Evolutionary conservation across 1,140 invertebrate species (phyloP), one percentile per base, ranked within the genome.

Genomic region (Lepidurus arcticus): DNA sequence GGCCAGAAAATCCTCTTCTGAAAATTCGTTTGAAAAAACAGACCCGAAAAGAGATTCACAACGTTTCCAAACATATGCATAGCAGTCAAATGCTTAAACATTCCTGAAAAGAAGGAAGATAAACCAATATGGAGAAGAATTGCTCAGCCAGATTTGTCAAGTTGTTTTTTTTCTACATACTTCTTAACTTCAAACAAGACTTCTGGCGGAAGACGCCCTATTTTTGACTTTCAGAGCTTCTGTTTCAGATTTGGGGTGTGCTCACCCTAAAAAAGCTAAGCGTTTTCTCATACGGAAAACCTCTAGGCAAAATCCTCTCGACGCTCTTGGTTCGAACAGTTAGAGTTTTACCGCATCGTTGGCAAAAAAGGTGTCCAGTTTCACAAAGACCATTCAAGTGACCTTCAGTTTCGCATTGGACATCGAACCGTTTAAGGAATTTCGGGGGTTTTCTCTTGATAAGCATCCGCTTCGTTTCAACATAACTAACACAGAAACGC

Each of bases 191-290:
- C n/a, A 4, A 65, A 65, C n/a, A 65, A 65, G 53, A 65, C 53
- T 65, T 65, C 53, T 65, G 53, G 53, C 53, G 53, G 53, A 65
- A 65, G 53, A 65, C 53, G 53, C 8, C 53, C 53, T 65, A 65
- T 65, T 65, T 65, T 65, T 65, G n/a, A 65, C 53, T 65, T 65
- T 34, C 34, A 34, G 34, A 3, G 34, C 4, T 34, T 34, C 34
- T 34, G 34, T 34, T 34, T 34, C 34, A 34, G 34, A 34, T 34
- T 34, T 34, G 34, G 34, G 34, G 34, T 34, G 34, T 34, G 34
- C 34, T 34, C 34, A 34, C 34, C 53, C 6, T 11, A 65, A 65
- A 65, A 65, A 65, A 65, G 7, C 21, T 16, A 65, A 65, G 53
- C 53, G 53, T 65, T 65, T 65, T 65, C 53, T 65, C 53, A 65